Evolutionary conservation across 2,888 invertebrate genomes (phyloP), one percentile per base, ranked within the genome.

Genomic region (Pteria penguin): DNA sequence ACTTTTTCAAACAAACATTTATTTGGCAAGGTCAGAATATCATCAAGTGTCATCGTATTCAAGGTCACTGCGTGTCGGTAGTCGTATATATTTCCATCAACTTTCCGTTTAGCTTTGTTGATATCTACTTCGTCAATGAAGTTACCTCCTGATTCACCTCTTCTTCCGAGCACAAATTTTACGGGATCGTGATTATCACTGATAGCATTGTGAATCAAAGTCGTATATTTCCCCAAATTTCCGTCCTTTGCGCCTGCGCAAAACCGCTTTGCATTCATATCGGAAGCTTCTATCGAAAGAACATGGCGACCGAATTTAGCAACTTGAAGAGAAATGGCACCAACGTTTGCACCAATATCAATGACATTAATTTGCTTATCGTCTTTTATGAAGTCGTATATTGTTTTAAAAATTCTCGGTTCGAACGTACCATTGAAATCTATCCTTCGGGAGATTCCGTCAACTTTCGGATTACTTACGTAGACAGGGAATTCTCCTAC

Each of bases 391-490:
- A 45, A 45, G 18, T 45, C 45, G 45, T 45, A 45, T 14, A 45
- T 45, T 45, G 45, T 45, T 18, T 45, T 8, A 45, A 45, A 22
- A 22, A 63, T 63, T 2, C 31, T 63, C 11, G 63, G 63, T 24
- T 63, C 63, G 26, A 32, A 63, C 24, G 24, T 63, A 8, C 63
- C 33, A 26, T 63, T 36, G 24, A 22, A 33, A 24, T 63, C 32
- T 14, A 63, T 63, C 36, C 36, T 63, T 29, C 63, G 33, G 63
- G 63, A 63, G 14, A 63, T 32, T 32, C 63, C 63, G 36, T 63
- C 63, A 22, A 33, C 36, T 11, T 32, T 63, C 14, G 63, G 63
- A 22, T 63, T 33, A 63, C 36, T 32, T 27, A 63, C 33, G 33
- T 33, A 63, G 3, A 63, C 33, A 11, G 63, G 36, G 14, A 63